Evolutionary conservation across 1,140 invertebrate genomes (phyloP).

Genomic region (Cotesia glomerata): DNA sequence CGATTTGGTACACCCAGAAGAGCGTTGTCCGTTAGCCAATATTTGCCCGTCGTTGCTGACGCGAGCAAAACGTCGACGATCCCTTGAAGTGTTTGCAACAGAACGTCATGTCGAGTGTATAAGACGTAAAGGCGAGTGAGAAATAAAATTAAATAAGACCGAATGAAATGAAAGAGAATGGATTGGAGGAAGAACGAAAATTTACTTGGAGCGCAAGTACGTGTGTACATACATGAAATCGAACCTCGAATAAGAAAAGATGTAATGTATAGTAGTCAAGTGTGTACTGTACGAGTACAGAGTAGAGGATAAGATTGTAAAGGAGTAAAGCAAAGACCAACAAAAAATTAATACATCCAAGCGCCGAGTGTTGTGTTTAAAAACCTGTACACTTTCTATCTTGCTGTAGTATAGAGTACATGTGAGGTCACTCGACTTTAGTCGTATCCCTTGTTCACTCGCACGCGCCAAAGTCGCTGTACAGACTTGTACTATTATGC

Average conservation of each 20-base stretch:
- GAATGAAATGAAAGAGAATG: background rate
- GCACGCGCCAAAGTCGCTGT: constrained; percentile 1
- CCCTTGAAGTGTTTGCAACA: background rate
- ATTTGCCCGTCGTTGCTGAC: constrained; percentile 22
- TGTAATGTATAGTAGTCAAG: too few species aligned
- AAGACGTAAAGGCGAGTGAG: background rate
- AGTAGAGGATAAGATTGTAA: background rate
- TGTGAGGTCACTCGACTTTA: constrained; percentile 2
- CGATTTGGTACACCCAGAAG: background rate
- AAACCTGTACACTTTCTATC: background rate
- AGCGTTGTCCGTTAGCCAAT: constrained; percentile 15
- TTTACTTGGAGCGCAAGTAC: background rate
- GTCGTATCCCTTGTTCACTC: background rate
- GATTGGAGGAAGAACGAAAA: background rate
- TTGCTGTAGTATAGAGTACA: background rate
- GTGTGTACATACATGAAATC: background rate
- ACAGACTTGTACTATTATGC: background rate
- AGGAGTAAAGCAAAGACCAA: background rate
- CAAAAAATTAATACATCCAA: background rate
- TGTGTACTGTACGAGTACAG: too few species aligned
- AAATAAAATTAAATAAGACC: background rate
- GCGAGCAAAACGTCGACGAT: constrained; percentile 17
- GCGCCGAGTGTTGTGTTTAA: background rate
- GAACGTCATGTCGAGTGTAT: background rate
- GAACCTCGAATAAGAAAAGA: too few species aligned